These are phyloP conservation scores for Drosophila parabipectinata DNA, from an alignment of 1,140 invertebrate species.

Conservation along the genomic window DNA sequence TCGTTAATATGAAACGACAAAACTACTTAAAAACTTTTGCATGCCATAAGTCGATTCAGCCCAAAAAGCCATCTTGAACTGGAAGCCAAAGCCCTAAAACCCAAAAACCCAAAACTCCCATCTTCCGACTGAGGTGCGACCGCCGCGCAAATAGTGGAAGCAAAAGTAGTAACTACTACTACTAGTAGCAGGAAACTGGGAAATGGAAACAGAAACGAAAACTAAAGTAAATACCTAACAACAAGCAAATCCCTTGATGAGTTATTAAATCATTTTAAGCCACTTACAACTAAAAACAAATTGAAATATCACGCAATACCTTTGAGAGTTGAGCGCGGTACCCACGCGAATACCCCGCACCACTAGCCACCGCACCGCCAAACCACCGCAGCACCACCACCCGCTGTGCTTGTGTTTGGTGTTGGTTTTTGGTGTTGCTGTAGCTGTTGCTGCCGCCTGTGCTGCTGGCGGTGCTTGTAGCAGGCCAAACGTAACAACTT, in stretches of 20 bases:
- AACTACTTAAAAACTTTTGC: slow-evolving; percentile 80
- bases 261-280: slow-evolving; percentile 83
- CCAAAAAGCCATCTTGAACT: slow-evolving; percentile 11
- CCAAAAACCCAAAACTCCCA: slow-evolving; percentile 16
- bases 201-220: slow-evolving; percentile 40
- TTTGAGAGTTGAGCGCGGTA: slow-evolving; percentile 56
- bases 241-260: slow-evolving; percentile 82
- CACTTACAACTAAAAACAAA: slow-evolving; percentile 83
- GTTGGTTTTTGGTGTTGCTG: slow-evolving; percentile 5
- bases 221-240: slow-evolving; percentile 78
- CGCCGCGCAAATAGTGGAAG: slow-evolving; percentile 32
- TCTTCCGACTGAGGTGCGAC: slow-evolving; percentile 23
- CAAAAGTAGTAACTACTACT: background rate
- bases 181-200: slow-evolving; percentile 18
- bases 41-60: slow-evolving; percentile 61
- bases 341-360: slow-evolving; percentile 53
- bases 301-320: slow-evolving; percentile 83
- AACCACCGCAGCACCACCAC: background rate
- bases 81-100: slow-evolving; percentile 20
- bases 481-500: slow-evolving; percentile 80
- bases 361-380: background rate
- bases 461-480: slow-evolving; percentile 58
- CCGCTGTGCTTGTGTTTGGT: slow-evolving; percentile 13
- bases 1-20: slow-evolving; percentile 80
- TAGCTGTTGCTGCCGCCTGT: slow-evolving; percentile 23